phyloP scores from a whole-genome alignment of 37 sponge, comb jelly and placozoan genomes.

The Geodia barretti region DNA sequence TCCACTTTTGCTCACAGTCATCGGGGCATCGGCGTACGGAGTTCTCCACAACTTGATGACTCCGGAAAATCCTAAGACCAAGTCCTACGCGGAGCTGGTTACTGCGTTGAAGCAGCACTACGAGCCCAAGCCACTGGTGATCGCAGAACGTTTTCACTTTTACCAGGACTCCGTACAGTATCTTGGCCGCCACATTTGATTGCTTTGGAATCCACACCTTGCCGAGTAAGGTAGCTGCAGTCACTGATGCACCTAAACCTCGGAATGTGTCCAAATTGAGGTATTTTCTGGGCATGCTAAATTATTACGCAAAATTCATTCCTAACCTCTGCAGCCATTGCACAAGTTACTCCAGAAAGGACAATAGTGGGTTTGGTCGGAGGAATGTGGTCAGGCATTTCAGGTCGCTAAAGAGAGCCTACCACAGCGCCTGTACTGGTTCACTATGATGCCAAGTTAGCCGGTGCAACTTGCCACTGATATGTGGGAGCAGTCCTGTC shows the following conservation, averaged over 20 bases:
- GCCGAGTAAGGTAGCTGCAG: not conserved
- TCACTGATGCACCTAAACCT: not conserved
- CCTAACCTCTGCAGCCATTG: not conserved
- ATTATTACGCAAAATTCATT: not conserved
- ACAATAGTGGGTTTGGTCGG: slow-evolving; percentile 1
- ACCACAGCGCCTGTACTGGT: not conserved
- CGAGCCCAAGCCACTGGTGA: slow-evolving; percentile 8
- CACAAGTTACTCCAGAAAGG: not conserved
- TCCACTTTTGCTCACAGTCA: not conserved
- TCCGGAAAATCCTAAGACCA: not conserved
- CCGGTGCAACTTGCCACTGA: not conserved
- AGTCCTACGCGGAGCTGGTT: not conserved
- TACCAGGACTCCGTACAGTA: too few relatives aligned
- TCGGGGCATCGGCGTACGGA: not conserved
- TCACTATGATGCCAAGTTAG: not conserved
- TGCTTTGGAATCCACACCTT: not conserved
- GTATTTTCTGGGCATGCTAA: not conserved
- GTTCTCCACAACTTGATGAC: not conserved
- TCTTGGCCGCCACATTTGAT: too few relatives aligned
- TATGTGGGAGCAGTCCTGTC: slow-evolving; percentile 8
- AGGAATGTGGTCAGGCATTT: not conserved
- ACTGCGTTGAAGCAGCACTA: not conserved
- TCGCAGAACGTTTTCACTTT: slow-evolving; percentile 6
- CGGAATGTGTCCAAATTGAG: not conserved
- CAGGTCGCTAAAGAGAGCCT: not conserved